Base-by-base conservation (phyloP, 1,140 invertebrate species). In the Panulirus ornatus region DNA sequence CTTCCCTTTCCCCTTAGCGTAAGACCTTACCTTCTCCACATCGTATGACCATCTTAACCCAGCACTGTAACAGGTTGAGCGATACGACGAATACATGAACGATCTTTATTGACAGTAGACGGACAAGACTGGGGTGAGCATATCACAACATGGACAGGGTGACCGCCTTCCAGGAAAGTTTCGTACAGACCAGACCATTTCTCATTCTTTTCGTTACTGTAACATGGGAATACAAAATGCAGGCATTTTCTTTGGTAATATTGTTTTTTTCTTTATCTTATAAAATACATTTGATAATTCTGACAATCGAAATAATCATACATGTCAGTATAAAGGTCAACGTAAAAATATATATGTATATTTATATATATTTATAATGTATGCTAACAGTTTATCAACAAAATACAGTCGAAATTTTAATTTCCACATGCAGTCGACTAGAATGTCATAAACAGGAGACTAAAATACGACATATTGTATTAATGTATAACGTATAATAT, bases 41-140 rank as follows among this genome's bases (percentile, higher is more conserved):
- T 8, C n/a, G n/a, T n/a, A n/a, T n/a, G n/a, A n/a, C n/a, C n/a
- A n/a, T n/a, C n/a, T n/a, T n/a, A n/a, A n/a, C n/a, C n/a, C n/a
- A n/a, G n/a, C n/a, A n/a, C n/a, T n/a, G n/a, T n/a, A n/a, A n/a
- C n/a, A 27, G 51, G 58, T 54, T 71, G 70, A 83, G 22, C 44
- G 70, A 89, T 54, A 89, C 63, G 2, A 83, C 22, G 47, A 42
- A 34, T 42, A 89, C 88, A 89, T 89, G 88, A 89, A 89, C 88
- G 88, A 89, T 89, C 66, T 89, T 89, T 89, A 89, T 89, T 89
- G 88, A 89, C 88, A 89, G 76, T 89, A 89, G 88, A 89, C 88
- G 88, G 88, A 89, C 88, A 89, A 89, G 88, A 89, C 88, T 83
- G 79, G 86, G 86, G n/a, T n/a, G 79, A 89, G 88, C 88, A 58